Evolutionary conservation across 2,888 invertebrate genomes (phyloP).

Genomic region (Ophion slaviceki): DNA sequence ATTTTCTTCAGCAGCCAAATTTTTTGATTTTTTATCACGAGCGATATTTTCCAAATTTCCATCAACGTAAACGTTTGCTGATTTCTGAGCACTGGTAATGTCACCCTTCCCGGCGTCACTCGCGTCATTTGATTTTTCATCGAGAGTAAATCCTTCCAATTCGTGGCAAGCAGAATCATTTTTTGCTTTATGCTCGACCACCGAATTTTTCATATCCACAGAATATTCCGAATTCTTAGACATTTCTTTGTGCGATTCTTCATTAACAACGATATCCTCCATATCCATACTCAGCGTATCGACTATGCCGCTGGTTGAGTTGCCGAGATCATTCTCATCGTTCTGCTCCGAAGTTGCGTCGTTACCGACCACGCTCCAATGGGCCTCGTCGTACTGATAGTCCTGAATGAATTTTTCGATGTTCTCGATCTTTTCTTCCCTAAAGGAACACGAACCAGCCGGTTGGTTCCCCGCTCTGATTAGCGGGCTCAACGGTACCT

Average conservation of each 20-base stretch:
- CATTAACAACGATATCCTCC: slow-evolving; percentile 4
- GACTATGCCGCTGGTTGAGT: slow-evolving; percentile 54
- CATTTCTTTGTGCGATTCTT: neutral
- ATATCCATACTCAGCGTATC: slow-evolving; percentile 48
- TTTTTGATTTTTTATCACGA: neutral
- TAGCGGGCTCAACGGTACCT: slow-evolving; percentile 27
- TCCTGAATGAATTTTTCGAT: slow-evolving; percentile 70
- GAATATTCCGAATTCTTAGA: slow-evolving; percentile 1
- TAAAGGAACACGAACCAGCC: slow-evolving; percentile 52
- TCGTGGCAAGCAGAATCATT: neutral
- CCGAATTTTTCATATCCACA: neutral
- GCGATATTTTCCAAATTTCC: neutral
- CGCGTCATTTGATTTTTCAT: neutral
- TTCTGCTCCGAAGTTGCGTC: slow-evolving; percentile 24
- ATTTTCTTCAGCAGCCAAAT: neutral
- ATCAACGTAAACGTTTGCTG: neutral
- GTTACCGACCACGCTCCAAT: neutral
- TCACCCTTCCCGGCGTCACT: neutral
- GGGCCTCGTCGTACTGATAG: slow-evolving; percentile 48
- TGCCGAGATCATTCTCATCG: slow-evolving; percentile 18
- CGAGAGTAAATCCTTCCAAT: neutral
- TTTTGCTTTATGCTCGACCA: neutral
- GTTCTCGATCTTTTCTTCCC: slow-evolving; percentile 71
- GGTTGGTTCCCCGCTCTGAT: neutral
- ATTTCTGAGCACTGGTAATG: neutral